Percentiles rank a stretch among this genome's conserved stretches.
Conservation (phyloP, 2,113 vertebrate genomes). For the Oncorhynchus tshawytscha region DNA sequence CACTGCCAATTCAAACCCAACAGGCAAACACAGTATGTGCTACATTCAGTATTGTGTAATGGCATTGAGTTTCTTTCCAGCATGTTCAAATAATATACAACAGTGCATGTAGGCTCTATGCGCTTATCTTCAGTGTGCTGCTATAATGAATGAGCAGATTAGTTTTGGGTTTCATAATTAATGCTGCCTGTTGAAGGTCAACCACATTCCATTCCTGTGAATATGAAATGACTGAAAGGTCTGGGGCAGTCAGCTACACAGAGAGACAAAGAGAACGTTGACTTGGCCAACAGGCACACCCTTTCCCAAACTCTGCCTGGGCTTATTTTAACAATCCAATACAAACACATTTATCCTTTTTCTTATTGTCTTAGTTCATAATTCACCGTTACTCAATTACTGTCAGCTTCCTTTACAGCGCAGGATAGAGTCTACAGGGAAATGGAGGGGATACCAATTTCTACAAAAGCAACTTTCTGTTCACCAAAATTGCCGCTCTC, state of each 20-base stretch:
- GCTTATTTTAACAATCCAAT: conserved; percentile 37
- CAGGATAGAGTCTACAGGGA: conserved; percentile 22
- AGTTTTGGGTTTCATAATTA: conserved; percentile 56
- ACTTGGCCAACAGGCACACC: neutral
- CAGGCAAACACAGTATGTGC: conserved; percentile 34
- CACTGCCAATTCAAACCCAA: conserved; percentile 30
- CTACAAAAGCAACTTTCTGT: conserved; percentile 44
- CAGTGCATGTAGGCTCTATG: conserved; percentile 31
- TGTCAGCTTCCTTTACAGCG: conserved; percentile 39
- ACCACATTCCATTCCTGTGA: conserved; percentile 37
- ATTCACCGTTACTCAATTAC: conserved; percentile 46
- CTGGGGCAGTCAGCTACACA: conserved; percentile 23
- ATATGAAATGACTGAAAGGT: conserved; percentile 47
- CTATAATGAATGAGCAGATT: conserved; percentile 47
- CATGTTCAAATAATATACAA: conserved; percentile 5
- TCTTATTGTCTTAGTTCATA: conserved; percentile 36
- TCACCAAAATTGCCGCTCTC: conserved; percentile 38
- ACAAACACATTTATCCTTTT: conserved; percentile 43
- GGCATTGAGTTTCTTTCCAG: conserved; percentile 28
- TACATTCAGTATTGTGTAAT: conserved; percentile 42
- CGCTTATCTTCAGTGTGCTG: conserved; percentile 30
- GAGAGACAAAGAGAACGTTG: conserved; percentile 9
- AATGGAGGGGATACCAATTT: conserved; percentile 30
- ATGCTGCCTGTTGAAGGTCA: conserved; percentile 53
- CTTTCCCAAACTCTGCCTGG: conserved; percentile 30